Base-by-base conservation (phyloP, 1,140 invertebrate species). In the Caerostris darwini region DNA sequence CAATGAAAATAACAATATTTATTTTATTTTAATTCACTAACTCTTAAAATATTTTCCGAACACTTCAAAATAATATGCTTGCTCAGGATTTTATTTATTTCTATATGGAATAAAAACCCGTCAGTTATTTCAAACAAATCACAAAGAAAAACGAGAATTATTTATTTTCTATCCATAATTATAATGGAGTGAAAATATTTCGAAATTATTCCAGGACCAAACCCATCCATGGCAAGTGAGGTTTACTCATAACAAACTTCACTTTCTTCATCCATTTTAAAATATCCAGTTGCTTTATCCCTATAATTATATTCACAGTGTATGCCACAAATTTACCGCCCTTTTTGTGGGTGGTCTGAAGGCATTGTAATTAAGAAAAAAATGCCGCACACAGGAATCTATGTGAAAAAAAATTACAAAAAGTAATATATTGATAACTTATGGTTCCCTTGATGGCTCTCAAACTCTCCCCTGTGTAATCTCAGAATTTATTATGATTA, bases 231-330 rank as follows among this genome's bases (percentile, higher is more conserved):
- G 50, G 71, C 71, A 50, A 34, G 71, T 3, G 3, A 7, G 17
- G 17, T 67, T 67, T 77, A 8, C 10, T 77, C 34, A 77, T 77
- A 77, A 53, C 71, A 53, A 12, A 77, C 34, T 50, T 77, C 7
- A 77, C 53, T 53, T 77, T 77, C 71, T 77, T 77, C 71, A 77
- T 77, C 71, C 34, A 14, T 77, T 77, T 77, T 53, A 77, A 77
- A 77, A 12, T 50, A 50, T 77, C 19, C 10, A 4, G 7, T 77
- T 77, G 71, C 71, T 77, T 77, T 53, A 77, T 77, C 71, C 71
- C 50, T 77, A 77, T 77, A 19, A 77, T 77, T 77, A 77, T 50
- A 77, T 50, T 4, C 71, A 77, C 71, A 50, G 71, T 5, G 71
- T 77, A 77, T 50, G 34, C 34, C 71, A 77, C 71, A 77, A 77